These are phyloP conservation scores for Ageneiosus marmoratus DNA, from an alignment of 2,113 vertebrate species.

Conservation along the genomic window DNA sequence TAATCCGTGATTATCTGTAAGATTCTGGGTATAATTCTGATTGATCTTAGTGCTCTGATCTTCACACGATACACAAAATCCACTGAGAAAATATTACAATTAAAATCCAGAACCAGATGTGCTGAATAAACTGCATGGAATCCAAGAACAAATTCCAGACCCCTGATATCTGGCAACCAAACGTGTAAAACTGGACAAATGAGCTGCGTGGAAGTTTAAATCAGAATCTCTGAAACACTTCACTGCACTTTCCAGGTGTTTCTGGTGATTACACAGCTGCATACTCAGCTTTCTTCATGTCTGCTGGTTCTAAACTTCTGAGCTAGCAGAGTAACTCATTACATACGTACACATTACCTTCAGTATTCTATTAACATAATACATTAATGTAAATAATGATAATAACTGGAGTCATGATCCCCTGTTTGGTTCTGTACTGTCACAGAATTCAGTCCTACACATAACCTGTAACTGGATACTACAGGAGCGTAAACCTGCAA, in stretches of 20 bases:
- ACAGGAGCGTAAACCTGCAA: not conserved
- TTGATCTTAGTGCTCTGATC: not conserved
- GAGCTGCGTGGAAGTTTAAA: not conserved
- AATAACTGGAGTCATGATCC: not conserved
- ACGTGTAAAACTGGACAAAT: not conserved
- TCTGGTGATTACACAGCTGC: not conserved
- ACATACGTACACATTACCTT: no score
- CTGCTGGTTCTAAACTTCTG: not conserved
- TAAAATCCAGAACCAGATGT: not conserved
- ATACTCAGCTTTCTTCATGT: not conserved
- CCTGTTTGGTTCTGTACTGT: not conserved
- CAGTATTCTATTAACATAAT: not conserved
- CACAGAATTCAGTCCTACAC: not conserved
- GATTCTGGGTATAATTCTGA: not conserved
- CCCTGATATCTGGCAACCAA: not conserved
- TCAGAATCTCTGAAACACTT: not conserved
- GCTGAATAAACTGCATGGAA: not conserved
- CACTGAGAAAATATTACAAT: not conserved
- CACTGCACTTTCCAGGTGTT: not conserved
- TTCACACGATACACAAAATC: not conserved
- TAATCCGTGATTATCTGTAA: not conserved
- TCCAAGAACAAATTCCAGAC: not conserved
- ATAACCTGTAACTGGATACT: not conserved
- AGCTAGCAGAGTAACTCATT: not conserved
- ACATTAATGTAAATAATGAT: no score